Percentiles rank a stretch among this genome's conserved stretches.
Conservation (phyloP, 2,113 vertebrate species). For the Gnathonemus longibarbis region DNA sequence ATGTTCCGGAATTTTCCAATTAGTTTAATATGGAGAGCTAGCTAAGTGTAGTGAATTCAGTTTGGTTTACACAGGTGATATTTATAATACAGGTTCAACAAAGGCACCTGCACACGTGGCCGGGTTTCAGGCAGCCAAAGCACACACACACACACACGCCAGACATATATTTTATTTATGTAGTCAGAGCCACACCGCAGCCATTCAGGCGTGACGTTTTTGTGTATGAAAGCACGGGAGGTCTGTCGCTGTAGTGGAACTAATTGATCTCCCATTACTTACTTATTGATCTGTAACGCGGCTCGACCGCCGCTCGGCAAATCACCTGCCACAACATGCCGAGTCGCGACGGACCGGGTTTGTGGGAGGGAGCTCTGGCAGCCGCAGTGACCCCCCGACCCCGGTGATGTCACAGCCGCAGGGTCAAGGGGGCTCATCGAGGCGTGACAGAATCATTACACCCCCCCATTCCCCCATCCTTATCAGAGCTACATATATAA, state of each 20-base stretch:
- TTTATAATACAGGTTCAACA: not conserved
- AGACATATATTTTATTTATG: not conserved
- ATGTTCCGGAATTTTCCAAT: not conserved
- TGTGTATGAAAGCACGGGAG: not conserved
- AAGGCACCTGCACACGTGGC: not conserved
- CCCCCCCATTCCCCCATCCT: slow-evolving; percentile 16
- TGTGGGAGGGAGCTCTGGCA: not conserved
- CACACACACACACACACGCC: not conserved
- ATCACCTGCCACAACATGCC: not conserved
- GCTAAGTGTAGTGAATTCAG: not conserved
- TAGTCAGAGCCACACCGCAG: not conserved
- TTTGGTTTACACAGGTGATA: not conserved
- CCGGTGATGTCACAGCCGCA: slow-evolving; percentile 7
- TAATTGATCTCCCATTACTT: slow-evolving; percentile 2
- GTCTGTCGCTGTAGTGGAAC: not conserved
- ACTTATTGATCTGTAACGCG: slow-evolving; percentile 8
- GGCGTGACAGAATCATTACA: slow-evolving; percentile 21
- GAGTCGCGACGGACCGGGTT: not conserved
- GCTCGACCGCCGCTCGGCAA: not conserved
- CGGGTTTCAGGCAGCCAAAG: not conserved
- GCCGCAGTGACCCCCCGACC: not conserved
- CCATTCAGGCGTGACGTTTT: not conserved
- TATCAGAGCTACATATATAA: slow-evolving; percentile 27
- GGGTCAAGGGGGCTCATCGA: slow-evolving; percentile 13
- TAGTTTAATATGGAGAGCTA: not conserved